Evolutionary conservation across 1,140 invertebrate genomes (phyloP), one percentile per base, ranked within the genome.

Genomic region (Oncopeltus fasciatus): DNA sequence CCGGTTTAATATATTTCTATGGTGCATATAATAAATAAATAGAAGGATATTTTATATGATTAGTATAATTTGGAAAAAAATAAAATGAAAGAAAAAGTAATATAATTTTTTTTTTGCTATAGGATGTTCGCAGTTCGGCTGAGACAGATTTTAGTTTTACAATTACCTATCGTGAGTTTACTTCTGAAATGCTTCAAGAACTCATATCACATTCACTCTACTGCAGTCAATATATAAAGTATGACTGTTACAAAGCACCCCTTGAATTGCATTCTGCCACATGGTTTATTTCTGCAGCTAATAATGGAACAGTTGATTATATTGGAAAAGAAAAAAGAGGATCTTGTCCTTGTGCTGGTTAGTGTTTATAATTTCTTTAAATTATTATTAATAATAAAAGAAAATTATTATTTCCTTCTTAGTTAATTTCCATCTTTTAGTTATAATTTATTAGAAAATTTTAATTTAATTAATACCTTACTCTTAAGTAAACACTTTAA

Each of bases 151-250:
- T 92, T 66, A 86, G 83, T 57, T 87, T 91, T 68, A 85, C 81
- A 61, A 88, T 94, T 28, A 89, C 83, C 59, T 94, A 94, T 68
- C 77, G 92, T 62, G 88, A 93, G 68, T 92, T 96, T 70, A 85
- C 83, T 2, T 85, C 85, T 0, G 87, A 90, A 70, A 93, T 94
- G 88, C 76, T 96, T 1, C 87, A 91, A 69, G 86, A 90, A 69
- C 74, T 96, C 44, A 92, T 94, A 29, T 86, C 85, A 0, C 88
- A 90, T 71, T 95, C 92, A 0, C 77, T 91, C 38, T 86, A 87
- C 70, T 96, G 92, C 69, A 85, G 85, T 60, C 92, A 95, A 71
- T 85, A 89, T 67, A 85, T 95, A 26, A 90, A 90, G 69, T 96
- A 94, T 69, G 88, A 93, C 65, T 96, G 92, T 68, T 87, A 87